A percentile compares a stretch with the other conserved stretches of the same genome.
phyloP scores from a whole-genome alignment of 2,888 invertebrate genomes.

The Chrysopilus asiliformis region DNA sequence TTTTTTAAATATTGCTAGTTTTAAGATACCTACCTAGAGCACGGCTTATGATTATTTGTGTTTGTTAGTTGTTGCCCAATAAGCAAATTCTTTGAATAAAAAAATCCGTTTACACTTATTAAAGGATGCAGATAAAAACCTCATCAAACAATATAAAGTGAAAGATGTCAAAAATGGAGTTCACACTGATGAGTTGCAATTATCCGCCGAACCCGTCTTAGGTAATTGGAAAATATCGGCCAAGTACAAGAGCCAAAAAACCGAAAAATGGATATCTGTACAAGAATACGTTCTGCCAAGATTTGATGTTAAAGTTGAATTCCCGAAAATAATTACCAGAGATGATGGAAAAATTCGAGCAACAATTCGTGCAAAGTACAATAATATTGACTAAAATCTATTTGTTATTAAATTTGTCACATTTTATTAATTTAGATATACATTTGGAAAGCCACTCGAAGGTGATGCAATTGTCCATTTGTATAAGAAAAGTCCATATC shows the following conservation, averaged over 20 bases:
- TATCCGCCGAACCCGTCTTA: constrained; percentile 71
- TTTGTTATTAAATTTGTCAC: not conserved
- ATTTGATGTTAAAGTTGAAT: constrained; percentile 74
- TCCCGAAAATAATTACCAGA: constrained; percentile 70
- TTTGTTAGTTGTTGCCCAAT: no score
- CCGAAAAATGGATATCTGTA: constrained; percentile 45
- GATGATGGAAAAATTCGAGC: constrained; percentile 64
- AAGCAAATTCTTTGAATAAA: no score
- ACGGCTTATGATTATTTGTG: no score
- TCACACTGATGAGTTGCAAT: constrained; percentile 56
- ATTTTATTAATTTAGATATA: constrained; percentile 44
- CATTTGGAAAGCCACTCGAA: constrained; percentile 72
- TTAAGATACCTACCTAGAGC: no score
- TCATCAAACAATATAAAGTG: constrained; percentile 67
- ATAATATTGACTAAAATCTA: no score
- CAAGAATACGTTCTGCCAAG: constrained; percentile 89
- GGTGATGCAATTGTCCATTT: constrained; percentile 78
- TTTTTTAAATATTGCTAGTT: no score
- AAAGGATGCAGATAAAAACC: constrained; percentile 61
- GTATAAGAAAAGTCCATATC: no score
- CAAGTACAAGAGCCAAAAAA: constrained; percentile 39
- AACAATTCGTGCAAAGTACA: constrained; percentile 74
- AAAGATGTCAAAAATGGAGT: constrained; percentile 58
- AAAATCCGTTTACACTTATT: not conserved
- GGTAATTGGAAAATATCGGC: constrained; percentile 79